Conservation (phyloP, 2,888 invertebrate species). For the Homarus gammarus region DNA sequence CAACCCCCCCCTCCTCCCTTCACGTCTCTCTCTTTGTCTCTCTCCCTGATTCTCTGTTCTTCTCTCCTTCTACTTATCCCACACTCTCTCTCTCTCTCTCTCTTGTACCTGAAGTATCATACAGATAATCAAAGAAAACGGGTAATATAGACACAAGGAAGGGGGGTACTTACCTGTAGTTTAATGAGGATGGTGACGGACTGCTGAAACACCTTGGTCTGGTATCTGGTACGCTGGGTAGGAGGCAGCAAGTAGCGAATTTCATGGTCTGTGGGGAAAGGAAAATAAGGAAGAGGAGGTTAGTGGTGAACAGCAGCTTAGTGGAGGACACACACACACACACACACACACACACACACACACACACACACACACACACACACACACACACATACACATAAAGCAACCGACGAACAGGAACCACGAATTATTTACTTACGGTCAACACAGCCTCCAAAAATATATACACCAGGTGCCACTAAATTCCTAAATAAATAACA, state of each 20-base stretch:
- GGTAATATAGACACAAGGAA: too few species aligned
- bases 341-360: background rate
- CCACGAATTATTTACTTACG: too few species aligned
- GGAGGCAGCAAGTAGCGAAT: slow-evolving; percentile 55
- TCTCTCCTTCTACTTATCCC: background rate
- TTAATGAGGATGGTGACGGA: slow-evolving; percentile 62
- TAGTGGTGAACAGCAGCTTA: background rate
- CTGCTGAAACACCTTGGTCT: slow-evolving; percentile 63
- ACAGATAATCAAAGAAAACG: too few species aligned
- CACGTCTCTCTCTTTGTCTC: background rate
- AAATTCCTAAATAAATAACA: too few species aligned
- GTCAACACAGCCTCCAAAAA: too few species aligned
- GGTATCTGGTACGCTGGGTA: slow-evolving; percentile 46
- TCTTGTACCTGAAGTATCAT: background rate
- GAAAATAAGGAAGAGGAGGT: background rate
- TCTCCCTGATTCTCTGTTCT: background rate
- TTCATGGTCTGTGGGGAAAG: slow-evolving; percentile 44
- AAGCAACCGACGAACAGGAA: background rate
- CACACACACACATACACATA: slow-evolving; percentile 13
- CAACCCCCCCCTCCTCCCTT: too few species aligned
- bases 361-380: background rate
- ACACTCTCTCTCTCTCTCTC: background rate
- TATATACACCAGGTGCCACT: too few species aligned
- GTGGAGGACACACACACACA: background rate
- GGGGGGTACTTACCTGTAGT: slow-evolving; percentile 31